These are phyloP conservation scores for Agrilus mali DNA, from an alignment of 2,888 invertebrate species.

Conservation along the genomic window DNA sequence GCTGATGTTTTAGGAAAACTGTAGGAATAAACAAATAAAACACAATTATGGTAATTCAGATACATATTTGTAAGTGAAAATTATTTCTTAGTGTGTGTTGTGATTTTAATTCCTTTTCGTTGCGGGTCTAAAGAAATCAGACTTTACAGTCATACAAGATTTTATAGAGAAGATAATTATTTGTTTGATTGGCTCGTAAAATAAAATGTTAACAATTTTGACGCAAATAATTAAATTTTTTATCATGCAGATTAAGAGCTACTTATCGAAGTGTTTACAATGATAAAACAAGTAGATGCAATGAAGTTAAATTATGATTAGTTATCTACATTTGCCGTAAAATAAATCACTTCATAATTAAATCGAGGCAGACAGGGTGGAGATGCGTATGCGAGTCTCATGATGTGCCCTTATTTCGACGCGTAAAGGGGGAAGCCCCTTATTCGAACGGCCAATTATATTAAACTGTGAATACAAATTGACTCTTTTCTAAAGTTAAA, in stretches of 20 bases:
- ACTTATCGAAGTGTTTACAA: slow-evolving; percentile 24
- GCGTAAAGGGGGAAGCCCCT: slow-evolving; percentile 18
- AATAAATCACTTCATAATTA: slow-evolving; percentile 31
- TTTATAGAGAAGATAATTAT: no score
- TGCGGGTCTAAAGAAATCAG: no score
- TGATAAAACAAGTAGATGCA: slow-evolving; percentile 25
- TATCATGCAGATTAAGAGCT: slow-evolving; percentile 9
- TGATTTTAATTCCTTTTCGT: no score
- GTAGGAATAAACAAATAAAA: no score
- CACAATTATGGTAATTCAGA: no score
- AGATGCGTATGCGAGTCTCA: slow-evolving; percentile 24
- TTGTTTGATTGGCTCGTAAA: no score
- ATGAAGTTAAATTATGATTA: slow-evolving; percentile 28
- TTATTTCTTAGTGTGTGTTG: no score
- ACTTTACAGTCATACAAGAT: no score
- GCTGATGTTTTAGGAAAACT: no score
- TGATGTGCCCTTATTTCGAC: slow-evolving; percentile 26
- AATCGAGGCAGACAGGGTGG: slow-evolving; percentile 25
- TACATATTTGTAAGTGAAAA: no score
- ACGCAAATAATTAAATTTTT: no score
- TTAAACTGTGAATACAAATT: slow-evolving; percentile 31
- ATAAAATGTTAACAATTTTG: no score
- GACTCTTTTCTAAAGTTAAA: slow-evolving; percentile 33
- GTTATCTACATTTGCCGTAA: slow-evolving; percentile 26
- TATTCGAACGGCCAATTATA: slow-evolving; percentile 21